These are phyloP conservation scores for Siniperca chuatsi DNA, from an alignment of 2,113 vertebrate species.

Conservation along the genomic window DNA sequence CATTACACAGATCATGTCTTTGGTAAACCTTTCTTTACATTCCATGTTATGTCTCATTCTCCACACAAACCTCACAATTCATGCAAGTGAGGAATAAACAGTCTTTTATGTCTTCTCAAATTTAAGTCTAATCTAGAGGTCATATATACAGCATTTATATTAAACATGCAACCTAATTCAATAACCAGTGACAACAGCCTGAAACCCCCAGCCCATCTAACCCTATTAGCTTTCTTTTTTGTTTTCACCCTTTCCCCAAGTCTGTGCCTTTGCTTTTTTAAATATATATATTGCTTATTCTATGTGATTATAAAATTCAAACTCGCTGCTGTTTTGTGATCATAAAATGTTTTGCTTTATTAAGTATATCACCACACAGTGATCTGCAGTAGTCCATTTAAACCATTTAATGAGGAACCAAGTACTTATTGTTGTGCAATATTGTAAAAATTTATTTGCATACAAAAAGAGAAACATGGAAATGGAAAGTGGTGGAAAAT, in stretches of 20 bases:
- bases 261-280: neutral
- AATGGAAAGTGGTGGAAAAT: neutral
- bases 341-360: neutral
- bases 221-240: neutral
- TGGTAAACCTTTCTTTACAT: neutral
- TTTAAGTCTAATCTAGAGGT: neutral
- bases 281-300: neutral
- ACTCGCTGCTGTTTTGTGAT: neutral
- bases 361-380: neutral
- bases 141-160: neutral
- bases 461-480: neutral
- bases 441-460: neutral
- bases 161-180: conserved; percentile 1
- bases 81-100: neutral
- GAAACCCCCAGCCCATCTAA: neutral
- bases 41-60: neutral
- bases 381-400: neutral
- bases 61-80: neutral
- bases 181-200: neutral
- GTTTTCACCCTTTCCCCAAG: neutral
- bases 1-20: neutral
- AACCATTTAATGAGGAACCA: neutral
- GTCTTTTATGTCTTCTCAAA: neutral
- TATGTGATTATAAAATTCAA: neutral
- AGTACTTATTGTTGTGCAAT: neutral